Conservation (phyloP, 1,140 invertebrate genomes). For the Anadara kagoshimensis region DNA sequence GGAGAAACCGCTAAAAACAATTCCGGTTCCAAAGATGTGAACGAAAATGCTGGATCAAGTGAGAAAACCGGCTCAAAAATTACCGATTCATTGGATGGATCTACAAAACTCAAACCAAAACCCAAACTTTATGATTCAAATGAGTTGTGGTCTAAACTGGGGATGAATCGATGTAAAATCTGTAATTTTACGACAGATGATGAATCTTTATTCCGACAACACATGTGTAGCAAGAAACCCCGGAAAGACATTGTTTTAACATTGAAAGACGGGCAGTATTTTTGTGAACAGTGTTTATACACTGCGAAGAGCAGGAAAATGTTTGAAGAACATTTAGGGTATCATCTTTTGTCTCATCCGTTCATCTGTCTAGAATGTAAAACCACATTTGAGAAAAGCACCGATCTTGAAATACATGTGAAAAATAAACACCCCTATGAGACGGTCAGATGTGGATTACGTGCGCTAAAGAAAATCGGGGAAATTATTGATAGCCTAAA, state of each 20-base stretch:
- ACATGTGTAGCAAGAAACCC: conserved; percentile 25
- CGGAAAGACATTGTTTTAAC: conserved; percentile 17
- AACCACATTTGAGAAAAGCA: conserved; percentile 36
- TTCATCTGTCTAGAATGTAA: conserved; percentile 39
- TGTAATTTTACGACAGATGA: conserved; percentile 41
- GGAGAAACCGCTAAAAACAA: background rate
- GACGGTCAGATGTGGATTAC: conserved; percentile 35
- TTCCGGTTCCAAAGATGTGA: background rate
- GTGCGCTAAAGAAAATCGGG: conserved; percentile 37
- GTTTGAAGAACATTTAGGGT: conserved; percentile 40
- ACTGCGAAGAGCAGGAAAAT: conserved; percentile 15
- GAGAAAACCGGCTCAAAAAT: background rate
- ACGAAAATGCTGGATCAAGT: background rate
- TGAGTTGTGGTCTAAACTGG: conserved; percentile 31
- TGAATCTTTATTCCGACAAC: conserved; percentile 20
- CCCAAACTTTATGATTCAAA: background rate
- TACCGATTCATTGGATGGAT: too few species aligned
- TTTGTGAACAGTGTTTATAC: conserved; percentile 28
- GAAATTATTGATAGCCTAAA: conserved; percentile 29
- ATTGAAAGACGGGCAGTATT: conserved; percentile 5
- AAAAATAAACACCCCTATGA: conserved; percentile 27
- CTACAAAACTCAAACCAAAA: background rate
- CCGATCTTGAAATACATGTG: conserved; percentile 34
- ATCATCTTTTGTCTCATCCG: conserved; percentile 31
- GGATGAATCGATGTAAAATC: conserved; percentile 25